Percentiles rank a stretch among this genome's conserved stretches.
Evolutionary conservation across 2,888 invertebrate species (phyloP).

Genomic region (Xestia xanthographa): DNA sequence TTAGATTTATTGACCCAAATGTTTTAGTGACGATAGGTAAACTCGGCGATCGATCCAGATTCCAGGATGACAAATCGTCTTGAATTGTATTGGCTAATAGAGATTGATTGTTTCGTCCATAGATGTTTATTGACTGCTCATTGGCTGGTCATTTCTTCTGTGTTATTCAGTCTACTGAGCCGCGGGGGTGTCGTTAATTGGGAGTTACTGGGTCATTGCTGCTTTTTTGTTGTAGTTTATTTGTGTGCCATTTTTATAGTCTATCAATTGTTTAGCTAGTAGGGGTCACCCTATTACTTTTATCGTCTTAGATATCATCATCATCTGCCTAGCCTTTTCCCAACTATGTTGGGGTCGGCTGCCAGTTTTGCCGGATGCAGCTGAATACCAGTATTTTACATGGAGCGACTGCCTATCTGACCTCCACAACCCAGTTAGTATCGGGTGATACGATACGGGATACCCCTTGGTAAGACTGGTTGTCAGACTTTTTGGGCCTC

Average conservation of each 20-base stretch:
- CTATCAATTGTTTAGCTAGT: not conserved
- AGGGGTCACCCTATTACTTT: too few relatives aligned
- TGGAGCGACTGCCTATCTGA: too few relatives aligned
- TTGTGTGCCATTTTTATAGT: not conserved
- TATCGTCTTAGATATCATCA: too few relatives aligned
- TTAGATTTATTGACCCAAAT: conserved; percentile 74
- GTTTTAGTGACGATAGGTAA: conserved; percentile 68
- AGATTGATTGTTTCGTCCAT: conserved; percentile 51
- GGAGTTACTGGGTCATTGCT: conserved; percentile 13
- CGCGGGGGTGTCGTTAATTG: conserved; percentile 37
- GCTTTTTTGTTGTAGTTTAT: not conserved
- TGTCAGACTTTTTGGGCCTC: too few relatives aligned
- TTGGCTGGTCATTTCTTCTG: conserved; percentile 31
- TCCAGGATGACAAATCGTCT: conserved; percentile 52
- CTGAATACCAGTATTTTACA: too few relatives aligned
- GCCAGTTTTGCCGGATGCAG: too few relatives aligned
- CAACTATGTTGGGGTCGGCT: too few relatives aligned
- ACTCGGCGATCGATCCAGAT: conserved; percentile 62
- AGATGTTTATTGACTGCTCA: conserved; percentile 28
- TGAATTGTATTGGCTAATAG: conserved; percentile 56
- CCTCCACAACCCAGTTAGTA: too few relatives aligned
- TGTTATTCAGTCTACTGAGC: conserved; percentile 25
- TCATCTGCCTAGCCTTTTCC: too few relatives aligned
- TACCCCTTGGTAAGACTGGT: too few relatives aligned
- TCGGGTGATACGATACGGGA: too few relatives aligned